A percentile compares a stretch with the other conserved stretches of the same genome.
These are phyloP conservation scores for Cydia amplana DNA, from an alignment of 1,140 invertebrate genomes.

Conservation along the genomic window DNA sequence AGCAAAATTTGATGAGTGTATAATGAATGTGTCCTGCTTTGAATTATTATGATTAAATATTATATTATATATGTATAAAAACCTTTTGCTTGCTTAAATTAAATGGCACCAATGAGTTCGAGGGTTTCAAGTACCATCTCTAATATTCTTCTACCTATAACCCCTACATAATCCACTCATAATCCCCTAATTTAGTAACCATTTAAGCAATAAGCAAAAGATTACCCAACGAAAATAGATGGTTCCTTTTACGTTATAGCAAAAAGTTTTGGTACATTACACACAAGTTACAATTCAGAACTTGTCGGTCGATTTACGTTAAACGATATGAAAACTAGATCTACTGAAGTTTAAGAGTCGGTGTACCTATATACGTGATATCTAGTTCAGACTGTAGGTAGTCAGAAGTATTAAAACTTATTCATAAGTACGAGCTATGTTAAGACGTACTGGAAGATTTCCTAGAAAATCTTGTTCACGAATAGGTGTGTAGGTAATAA, in stretches of 20 bases:
- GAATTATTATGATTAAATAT: too few relatives aligned
- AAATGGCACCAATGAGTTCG: too few relatives aligned
- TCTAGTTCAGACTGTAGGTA: background rate
- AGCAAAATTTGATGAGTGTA: too few relatives aligned
- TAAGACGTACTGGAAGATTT: background rate
- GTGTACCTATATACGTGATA: background rate
- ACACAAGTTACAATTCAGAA: background rate
- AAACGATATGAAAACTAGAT: constrained; percentile 13
- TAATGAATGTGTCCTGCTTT: too few relatives aligned
- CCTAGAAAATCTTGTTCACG: background rate
- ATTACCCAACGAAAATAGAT: background rate
- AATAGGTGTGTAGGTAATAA: too few relatives aligned
- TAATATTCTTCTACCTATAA: background rate
- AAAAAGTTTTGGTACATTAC: background rate
- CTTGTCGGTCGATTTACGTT: background rate
- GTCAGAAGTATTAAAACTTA: background rate
- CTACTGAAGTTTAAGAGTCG: background rate
- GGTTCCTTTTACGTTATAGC: background rate
- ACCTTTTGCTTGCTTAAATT: too few relatives aligned
- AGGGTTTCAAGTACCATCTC: too few relatives aligned
- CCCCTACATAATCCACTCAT: background rate
- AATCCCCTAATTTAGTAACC: too few relatives aligned
- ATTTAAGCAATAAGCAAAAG: background rate
- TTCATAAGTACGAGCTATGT: background rate
- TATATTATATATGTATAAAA: too few relatives aligned